phyloP scores from a whole-genome alignment of 2,888 invertebrate species.

The Sceliomorpha sp. region DNA sequence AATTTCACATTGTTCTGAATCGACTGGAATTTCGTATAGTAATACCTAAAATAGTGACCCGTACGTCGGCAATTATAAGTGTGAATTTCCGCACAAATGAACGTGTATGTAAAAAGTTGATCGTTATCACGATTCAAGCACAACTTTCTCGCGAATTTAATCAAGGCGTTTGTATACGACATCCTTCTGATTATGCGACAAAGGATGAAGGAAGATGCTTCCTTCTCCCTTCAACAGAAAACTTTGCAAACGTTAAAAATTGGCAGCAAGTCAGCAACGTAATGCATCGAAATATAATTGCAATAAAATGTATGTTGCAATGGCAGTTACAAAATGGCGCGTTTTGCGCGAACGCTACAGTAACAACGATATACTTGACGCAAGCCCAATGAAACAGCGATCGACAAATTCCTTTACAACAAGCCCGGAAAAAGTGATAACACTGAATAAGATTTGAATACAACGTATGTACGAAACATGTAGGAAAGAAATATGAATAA shows the following conservation, averaged over 20 bases:
- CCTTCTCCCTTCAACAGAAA: constrained; percentile 7
- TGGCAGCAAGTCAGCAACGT: constrained; percentile 45
- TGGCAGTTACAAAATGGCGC: constrained; percentile 47
- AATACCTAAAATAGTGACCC: no score
- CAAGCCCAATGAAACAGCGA: constrained; percentile 55
- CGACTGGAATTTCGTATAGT: no score
- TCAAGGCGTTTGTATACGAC: no score
- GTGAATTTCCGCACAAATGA: no score
- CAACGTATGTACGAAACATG: constrained; percentile 20
- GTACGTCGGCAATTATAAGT: no score
- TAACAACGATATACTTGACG: constrained; percentile 33
- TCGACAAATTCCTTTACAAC: constrained; percentile 20
- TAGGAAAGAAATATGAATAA: constrained; percentile 11
- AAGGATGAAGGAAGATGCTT: neutral
- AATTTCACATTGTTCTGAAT: no score
- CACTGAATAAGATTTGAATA: constrained; percentile 24
- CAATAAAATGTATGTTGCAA: constrained; percentile 41
- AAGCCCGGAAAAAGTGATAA: constrained; percentile 19
- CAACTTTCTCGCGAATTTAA: no score
- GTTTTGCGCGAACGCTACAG: constrained; percentile 35
- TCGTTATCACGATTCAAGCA: no score
- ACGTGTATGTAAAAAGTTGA: no score
- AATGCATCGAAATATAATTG: constrained; percentile 35
- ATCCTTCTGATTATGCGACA: neutral
- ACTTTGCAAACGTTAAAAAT: constrained; percentile 28